Base-by-base conservation (phyloP, 1,140 invertebrate species). In the Bombus consobrinus region DNA sequence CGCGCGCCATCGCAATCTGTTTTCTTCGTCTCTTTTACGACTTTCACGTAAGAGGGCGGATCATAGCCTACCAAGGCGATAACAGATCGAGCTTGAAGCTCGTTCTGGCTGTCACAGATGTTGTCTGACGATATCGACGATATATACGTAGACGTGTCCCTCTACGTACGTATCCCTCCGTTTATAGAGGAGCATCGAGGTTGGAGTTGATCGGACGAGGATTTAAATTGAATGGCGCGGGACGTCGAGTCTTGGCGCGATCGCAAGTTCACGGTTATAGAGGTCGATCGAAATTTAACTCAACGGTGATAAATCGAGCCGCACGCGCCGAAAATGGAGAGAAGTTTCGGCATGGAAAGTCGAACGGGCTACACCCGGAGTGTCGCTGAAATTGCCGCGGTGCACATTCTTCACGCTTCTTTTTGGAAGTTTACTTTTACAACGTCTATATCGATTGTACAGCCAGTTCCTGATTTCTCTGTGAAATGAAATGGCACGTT, bases 211-310 rank as follows among this genome's bases (percentile, higher is more conserved):
- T 28, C 34, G 43, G 6, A 15, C 37, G 37, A 43, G 47, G 57
- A 81, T 81, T 81, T 57, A 53, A 81, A 81, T 81, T 71, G 79
- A 81, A 81, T 72, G 53, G 47, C 10, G n/a, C n/a, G n/a, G n/a
- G n/a, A n/a, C n/a, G 3, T 25, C 1, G n/a, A 1, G 22, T 57
- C 62, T 62, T 32, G 18, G 9, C 41, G 62, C 32, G 41, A 41
- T 34, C 13, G 32, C 43, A 59, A 81, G 68, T 81, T 81, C 79
- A 81, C 79, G 79, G 79, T 41, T 71, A 81, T n/a, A 25, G 64
- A 69, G 41, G 15, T 34, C 43, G 64, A 81, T 80, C 41, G 78
- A 53, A 81, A 47, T 81, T 81, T 81, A 39, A 71, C 69, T 81
- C 66, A 53, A 28, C 32, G 41, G 1, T 71, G 34, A 81, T 71